Percentiles rank a stretch among this genome's conserved stretches.
These are phyloP conservation scores for Lophura nycthemera DNA, from an alignment of 2,113 vertebrate species.

Conservation along the genomic window DNA sequence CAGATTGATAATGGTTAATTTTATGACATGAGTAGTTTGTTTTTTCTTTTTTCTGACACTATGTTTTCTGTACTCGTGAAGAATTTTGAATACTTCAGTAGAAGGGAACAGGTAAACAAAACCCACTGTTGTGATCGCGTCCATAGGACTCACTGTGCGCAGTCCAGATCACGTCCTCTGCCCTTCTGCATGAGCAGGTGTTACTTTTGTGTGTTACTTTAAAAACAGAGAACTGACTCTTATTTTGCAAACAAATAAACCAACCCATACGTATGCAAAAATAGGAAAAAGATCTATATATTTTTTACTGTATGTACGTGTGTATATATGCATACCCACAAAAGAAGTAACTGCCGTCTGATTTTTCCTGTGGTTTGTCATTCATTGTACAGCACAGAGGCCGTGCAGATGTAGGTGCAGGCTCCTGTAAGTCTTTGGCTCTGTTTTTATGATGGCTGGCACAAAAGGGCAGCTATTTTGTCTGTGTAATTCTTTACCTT, in stretches of 20 bases:
- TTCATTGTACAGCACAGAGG: background rate
- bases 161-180: background rate
- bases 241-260: background rate
- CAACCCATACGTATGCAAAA: background rate
- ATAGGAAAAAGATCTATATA: background rate
- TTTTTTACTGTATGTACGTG: accelerated
- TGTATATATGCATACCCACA: background rate
- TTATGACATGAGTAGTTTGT: background rate
- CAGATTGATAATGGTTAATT: background rate
- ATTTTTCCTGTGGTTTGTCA: background rate
- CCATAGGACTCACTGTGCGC: background rate
- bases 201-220: background rate
- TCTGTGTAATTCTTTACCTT: conserved; percentile 63
- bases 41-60: background rate
- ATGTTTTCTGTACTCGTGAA: background rate
- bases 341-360: background rate
- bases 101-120: background rate
- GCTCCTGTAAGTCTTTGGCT: conserved; percentile 7
- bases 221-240: background rate
- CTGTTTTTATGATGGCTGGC: conserved; percentile 50
- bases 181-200: background rate
- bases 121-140: background rate
- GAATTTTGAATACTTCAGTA: background rate
- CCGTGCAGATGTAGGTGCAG: background rate
- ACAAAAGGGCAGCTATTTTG: conserved; percentile 48